Percentiles rank a stretch among this genome's conserved stretches.
Evolutionary conservation across 2,888 invertebrate genomes (phyloP).

Genomic region (Rosalia funebris): DNA sequence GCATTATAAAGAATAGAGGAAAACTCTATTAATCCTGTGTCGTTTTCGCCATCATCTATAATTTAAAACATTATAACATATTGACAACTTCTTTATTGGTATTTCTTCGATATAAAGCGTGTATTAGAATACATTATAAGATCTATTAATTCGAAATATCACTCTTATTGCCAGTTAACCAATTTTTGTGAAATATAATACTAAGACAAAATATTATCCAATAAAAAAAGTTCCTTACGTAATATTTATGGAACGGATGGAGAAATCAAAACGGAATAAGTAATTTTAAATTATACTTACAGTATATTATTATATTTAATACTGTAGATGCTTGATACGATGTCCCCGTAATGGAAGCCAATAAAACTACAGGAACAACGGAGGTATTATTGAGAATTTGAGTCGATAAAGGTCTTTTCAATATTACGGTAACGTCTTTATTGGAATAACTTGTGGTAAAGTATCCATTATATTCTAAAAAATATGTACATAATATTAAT

Average conservation of each 20-base stretch:
- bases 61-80: no score
- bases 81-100: not conserved
- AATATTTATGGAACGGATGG: no score
- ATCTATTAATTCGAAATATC: no score
- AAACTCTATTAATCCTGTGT: slow-evolving; percentile 28
- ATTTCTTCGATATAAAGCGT: no score
- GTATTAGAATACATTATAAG: no score
- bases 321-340: slow-evolving; percentile 16
- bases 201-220: no score
- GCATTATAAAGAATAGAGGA: slow-evolving; percentile 31
- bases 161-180: no score
- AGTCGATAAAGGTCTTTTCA: not conserved
- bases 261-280: no score
- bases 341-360: slow-evolving; percentile 13
- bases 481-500: not conserved
- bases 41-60: slow-evolving; percentile 16
- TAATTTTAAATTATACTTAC: no score
- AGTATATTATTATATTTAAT: slow-evolving; percentile 26
- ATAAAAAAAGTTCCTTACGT: no score
- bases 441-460: slow-evolving; percentile 19
- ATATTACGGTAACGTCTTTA: slow-evolving; percentile 6
- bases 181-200: no score
- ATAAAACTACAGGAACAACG: slow-evolving; percentile 28
- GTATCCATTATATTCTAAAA: slow-evolving; percentile 35
- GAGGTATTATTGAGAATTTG: slow-evolving; percentile 6